Evolutionary conservation across 1,140 invertebrate species (phyloP), one percentile per base, ranked within the genome.

Genomic region (Coptotermes formosanus): DNA sequence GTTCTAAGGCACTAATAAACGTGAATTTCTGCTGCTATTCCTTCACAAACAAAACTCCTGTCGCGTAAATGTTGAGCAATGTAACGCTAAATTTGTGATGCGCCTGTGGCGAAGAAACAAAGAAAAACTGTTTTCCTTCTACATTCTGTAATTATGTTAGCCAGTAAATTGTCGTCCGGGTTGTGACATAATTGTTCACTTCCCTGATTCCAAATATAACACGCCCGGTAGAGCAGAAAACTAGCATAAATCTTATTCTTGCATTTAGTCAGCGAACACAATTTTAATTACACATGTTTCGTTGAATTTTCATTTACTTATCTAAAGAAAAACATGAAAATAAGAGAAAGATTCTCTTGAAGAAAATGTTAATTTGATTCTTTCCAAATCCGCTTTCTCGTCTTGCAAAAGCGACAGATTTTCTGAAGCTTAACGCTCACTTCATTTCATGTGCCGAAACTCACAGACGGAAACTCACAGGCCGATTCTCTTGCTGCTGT

Each of bases 271-370:
- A n/a, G 19, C 16, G 48, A 52, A 84, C 82, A 84, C 64, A 86
- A 84, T 86, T 59, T 86, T 86, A 86, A 86, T 86, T 86, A 86
- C 32, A 55, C 86, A 86, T 86, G 86, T 86, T 64, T 83, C 82
- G 86, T 86, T 86, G 86, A 82, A 86, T 64, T 86, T 86, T 86
- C 86, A 84, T 86, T 83, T 86, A 38, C 38, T 84, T 30, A 30
- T 75, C 25, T 16, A 25, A 75, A 75, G 25, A 75, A 75, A 75
- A 75, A 75, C 64, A n/a, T 11, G 64, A 25, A 30, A n/a, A 14
- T 75, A 75, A 75, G 1, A 30, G n/a, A 75, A 14, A 6, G 7
- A n/a, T 75, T 75, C 64, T 75, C 64, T 30, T 30, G n/a, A 75
- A 75, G 64, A n/a, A 75, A 75, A 75, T 75, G 64, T 75, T 75